phyloP scores from a whole-genome alignment of 1,140 invertebrate genomes.

The Archivesica marissinica region DNA sequence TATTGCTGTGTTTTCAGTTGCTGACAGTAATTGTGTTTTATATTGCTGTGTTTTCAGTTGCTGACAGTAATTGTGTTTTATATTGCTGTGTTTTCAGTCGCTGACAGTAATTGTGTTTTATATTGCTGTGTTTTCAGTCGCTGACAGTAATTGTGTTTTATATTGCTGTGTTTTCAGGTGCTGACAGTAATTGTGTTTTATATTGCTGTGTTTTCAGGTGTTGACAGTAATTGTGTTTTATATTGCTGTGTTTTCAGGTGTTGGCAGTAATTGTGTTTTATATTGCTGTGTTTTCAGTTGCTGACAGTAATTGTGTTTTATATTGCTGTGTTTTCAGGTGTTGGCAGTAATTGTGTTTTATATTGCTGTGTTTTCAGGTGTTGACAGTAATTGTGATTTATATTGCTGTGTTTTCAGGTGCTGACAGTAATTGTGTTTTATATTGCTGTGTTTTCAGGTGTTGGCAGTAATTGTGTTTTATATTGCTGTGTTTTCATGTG shows the following conservation, averaged over 20 bases:
- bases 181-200: conserved; percentile 79
- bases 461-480: conserved; percentile 79
- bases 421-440: conserved; percentile 79
- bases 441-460: conserved; percentile 73
- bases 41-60: conserved; percentile 72
- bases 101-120: conserved; percentile 79
- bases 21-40: conserved; percentile 79
- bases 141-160: conserved; percentile 79
- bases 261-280: conserved; percentile 79
- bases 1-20: conserved; percentile 72
- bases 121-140: conserved; percentile 72
- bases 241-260: conserved; percentile 73
- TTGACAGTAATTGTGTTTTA: conserved; percentile 79
- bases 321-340: conserved; percentile 73
- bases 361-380: conserved; percentile 73
- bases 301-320: conserved; percentile 79
- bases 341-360: conserved; percentile 79
- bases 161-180: conserved; percentile 73
- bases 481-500: conserved; percentile 72
- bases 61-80: conserved; percentile 79
- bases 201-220: conserved; percentile 73
- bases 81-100: conserved; percentile 72
- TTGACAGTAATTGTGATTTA: conserved; percentile 79
- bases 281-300: conserved; percentile 72
- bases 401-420: conserved; percentile 73